Evolutionary conservation across 2,888 invertebrate species (phyloP).

Genomic region (Amphiduros pacificus): DNA sequence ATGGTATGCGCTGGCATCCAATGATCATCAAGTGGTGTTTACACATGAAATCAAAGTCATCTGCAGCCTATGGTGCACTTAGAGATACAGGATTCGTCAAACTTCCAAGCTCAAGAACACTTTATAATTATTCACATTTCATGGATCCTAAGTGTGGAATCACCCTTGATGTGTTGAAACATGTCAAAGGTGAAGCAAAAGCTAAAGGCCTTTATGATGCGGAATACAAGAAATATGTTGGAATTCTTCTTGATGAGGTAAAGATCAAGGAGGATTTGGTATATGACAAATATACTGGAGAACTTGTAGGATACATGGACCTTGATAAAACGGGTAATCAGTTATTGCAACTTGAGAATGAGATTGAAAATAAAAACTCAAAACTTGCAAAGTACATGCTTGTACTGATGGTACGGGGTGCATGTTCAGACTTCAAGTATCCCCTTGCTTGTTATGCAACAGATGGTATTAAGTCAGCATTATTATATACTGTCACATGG

Average conservation of each 20-base stretch:
- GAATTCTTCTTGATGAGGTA: constrained; percentile 32
- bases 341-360: constrained; percentile 24
- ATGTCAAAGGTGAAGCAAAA: background rate
- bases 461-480: background rate
- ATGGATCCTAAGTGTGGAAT: background rate
- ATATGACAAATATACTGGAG: constrained; percentile 30
- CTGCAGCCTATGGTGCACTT: constrained; percentile 1
- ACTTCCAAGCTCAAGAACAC: constrained; percentile 3
- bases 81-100: constrained; percentile 1
- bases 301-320: constrained; percentile 28
- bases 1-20: constrained; percentile 4
- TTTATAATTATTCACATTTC: constrained; percentile 2
- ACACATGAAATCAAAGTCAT: too few relatives aligned
- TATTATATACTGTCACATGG: background rate
- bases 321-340: constrained; percentile 26
- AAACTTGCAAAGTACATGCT: constrained; percentile 26
- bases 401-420: constrained; percentile 26
- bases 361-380: background rate
- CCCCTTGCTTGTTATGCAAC: constrained; percentile 7
- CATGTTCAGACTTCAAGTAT: background rate
- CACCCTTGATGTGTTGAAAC: background rate
- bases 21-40: constrained; percentile 8
- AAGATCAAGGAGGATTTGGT: constrained; percentile 29
- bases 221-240: constrained; percentile 8
- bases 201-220: background rate